Percentiles rank a stretch among this genome's conserved stretches.
phyloP scores from a whole-genome alignment of 1,140 invertebrate genomes.

The Pristionchus pacificus region DNA sequence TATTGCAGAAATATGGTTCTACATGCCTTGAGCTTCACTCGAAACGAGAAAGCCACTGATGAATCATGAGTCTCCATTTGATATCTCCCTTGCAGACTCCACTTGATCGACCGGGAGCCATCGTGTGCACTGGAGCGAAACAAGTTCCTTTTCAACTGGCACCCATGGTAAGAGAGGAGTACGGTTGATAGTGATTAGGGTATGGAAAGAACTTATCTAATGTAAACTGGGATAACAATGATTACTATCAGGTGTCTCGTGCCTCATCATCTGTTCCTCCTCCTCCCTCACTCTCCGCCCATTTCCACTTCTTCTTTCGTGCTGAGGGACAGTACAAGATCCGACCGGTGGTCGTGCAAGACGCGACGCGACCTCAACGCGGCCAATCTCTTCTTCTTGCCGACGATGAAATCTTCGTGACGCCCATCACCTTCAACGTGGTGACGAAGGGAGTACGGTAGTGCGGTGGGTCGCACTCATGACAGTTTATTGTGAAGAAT shows the following conservation, averaged over 20 bases:
- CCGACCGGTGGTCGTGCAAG: conserved; percentile 28
- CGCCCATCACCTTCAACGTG: conserved; percentile 21
- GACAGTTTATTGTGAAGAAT: too few relatives aligned
- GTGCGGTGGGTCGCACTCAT: too few relatives aligned
- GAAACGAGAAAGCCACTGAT: too few relatives aligned
- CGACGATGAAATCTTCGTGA: conserved; percentile 47
- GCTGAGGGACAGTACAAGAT: conserved; percentile 51
- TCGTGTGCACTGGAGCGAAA: conserved; percentile 38
- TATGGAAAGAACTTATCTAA: neutral
- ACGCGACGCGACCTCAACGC: conserved; percentile 6
- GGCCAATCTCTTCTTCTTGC: neutral
- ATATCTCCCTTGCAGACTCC: too few relatives aligned
- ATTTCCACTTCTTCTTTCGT: conserved; percentile 44
- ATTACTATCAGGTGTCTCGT: neutral
- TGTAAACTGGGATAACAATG: neutral
- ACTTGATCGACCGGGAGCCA: conserved; percentile 35
- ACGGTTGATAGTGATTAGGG: neutral
- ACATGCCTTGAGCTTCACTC: too few relatives aligned
- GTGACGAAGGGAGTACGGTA: conserved; percentile 14
- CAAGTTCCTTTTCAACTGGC: conserved; percentile 36
- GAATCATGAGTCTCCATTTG: too few relatives aligned
- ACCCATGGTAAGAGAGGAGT: conserved; percentile 15
- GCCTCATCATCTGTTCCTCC: neutral
- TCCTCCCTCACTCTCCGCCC: neutral
- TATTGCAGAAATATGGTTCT: too few relatives aligned